Percentiles rank a stretch among this genome's conserved stretches.
phyloP scores from a whole-genome alignment of 2,113 vertebrate species.

The Cisticola juncidis region DNA sequence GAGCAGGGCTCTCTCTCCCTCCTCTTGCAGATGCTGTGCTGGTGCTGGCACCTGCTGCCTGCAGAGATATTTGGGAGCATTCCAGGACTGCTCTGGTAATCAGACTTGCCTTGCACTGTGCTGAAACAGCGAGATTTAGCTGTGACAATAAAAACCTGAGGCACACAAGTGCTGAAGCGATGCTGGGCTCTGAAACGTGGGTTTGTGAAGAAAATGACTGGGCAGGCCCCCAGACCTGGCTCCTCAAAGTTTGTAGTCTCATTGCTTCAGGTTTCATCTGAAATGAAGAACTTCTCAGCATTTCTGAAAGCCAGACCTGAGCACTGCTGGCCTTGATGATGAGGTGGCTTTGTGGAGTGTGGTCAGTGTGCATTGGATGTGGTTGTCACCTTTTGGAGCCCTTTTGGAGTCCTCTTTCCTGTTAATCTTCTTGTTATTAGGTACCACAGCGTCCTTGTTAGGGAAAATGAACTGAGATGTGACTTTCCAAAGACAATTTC shows the following conservation, averaged over 20 bases:
- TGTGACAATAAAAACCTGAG: not conserved
- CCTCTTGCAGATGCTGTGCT: not conserved
- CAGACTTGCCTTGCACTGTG: not conserved
- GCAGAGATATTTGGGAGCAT: not conserved
- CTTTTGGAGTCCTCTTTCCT: not conserved
- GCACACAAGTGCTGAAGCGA: not conserved
- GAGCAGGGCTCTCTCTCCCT: not conserved
- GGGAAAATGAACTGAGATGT: rapidly evolving
- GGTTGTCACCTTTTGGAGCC: not conserved
- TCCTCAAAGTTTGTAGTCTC: not conserved
- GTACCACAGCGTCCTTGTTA: not conserved
- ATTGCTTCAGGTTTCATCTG: not conserved
- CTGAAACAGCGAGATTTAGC: not conserved
- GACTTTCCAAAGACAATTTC: not conserved
- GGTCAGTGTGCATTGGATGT: not conserved
- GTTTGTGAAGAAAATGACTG: not conserved
- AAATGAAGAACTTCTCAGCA: not conserved
- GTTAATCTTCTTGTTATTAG: not conserved
- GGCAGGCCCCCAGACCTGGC: not conserved
- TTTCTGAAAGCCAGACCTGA: not conserved
- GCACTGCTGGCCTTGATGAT: not conserved
- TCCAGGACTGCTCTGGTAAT: not conserved
- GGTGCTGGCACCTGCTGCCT: not conserved
- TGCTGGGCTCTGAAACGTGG: not conserved
- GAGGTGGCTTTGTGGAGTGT: not conserved